phyloP scores from a whole-genome alignment of 2,797 vertebrate genomes.

The Cuniculus paca region DNA sequence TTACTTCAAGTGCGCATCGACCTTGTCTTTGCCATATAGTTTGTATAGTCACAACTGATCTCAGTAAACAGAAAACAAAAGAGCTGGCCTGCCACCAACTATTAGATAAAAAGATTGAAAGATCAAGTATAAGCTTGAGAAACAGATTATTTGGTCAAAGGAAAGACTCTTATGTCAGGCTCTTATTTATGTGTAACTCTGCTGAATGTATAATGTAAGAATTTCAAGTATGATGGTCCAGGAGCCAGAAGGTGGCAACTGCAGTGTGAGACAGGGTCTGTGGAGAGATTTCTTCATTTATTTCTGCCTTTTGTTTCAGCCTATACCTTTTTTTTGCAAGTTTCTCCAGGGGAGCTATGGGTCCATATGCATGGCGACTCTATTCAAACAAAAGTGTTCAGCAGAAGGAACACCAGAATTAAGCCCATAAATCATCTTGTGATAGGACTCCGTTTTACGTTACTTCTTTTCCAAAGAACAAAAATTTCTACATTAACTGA shows the following conservation, averaged over 20 bases:
- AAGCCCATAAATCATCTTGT: constrained; percentile 2
- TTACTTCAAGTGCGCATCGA: neutral
- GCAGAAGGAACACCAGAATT: neutral
- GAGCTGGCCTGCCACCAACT: neutral
- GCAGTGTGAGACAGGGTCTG: neutral
- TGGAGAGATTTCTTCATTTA: neutral
- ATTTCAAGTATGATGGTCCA: neutral
- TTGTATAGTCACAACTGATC: neutral
- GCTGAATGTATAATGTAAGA: neutral
- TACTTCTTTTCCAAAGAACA: neutral
- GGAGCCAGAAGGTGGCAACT: neutral
- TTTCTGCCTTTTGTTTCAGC: neutral
- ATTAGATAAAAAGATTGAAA: neutral
- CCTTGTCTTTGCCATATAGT: neutral
- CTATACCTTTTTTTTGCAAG: neutral
- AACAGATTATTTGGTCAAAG: neutral
- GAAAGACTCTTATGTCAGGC: neutral
- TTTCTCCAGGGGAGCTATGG: neutral
- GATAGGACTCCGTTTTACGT: neutral
- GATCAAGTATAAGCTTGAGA: neutral
- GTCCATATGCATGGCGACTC: neutral
- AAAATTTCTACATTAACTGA: neutral
- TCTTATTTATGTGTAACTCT: neutral
- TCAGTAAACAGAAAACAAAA: neutral
- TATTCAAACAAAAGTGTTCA: neutral